Conservation (phyloP, 2,797 vertebrate genomes). For the Oreortyx pictus region DNA sequence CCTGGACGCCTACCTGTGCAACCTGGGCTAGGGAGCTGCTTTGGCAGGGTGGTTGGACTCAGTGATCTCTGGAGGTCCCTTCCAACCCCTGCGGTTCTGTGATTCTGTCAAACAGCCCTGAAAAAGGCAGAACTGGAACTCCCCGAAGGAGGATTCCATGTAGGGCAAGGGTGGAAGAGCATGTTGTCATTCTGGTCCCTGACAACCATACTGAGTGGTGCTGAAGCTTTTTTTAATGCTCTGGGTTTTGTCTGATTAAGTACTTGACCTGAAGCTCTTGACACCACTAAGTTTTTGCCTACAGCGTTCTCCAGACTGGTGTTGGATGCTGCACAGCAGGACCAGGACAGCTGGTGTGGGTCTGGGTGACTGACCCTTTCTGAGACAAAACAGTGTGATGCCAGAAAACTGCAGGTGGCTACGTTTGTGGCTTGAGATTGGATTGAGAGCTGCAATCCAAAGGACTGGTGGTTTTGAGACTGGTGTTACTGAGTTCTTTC, state of each 20-base stretch:
- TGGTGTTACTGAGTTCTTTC: neutral
- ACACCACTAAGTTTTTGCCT: neutral
- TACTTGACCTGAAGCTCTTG: neutral
- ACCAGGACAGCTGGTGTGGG: neutral
- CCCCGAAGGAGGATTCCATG: neutral
- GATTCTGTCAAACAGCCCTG: neutral
- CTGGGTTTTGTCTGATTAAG: neutral
- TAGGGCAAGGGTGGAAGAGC: neutral
- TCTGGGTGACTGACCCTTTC: neutral
- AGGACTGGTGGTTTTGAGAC: neutral
- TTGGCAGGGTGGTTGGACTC: too few relatives aligned
- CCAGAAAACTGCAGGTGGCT: neutral
- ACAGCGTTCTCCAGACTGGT: neutral
- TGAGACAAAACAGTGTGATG: neutral
- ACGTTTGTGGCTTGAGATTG: neutral
- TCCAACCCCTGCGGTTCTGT: too few relatives aligned
- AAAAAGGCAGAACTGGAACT: neutral
- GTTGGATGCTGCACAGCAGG: neutral
- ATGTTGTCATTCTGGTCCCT: neutral
- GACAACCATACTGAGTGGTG: neutral
- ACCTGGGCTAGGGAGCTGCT: too few relatives aligned
- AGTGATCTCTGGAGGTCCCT: too few relatives aligned
- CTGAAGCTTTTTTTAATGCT: neutral
- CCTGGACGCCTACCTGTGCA: too few relatives aligned
- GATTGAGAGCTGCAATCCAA: accelerated